Evolutionary conservation across 2,113 vertebrate species (phyloP).

Genomic region (Glaucidium brasilianum): DNA sequence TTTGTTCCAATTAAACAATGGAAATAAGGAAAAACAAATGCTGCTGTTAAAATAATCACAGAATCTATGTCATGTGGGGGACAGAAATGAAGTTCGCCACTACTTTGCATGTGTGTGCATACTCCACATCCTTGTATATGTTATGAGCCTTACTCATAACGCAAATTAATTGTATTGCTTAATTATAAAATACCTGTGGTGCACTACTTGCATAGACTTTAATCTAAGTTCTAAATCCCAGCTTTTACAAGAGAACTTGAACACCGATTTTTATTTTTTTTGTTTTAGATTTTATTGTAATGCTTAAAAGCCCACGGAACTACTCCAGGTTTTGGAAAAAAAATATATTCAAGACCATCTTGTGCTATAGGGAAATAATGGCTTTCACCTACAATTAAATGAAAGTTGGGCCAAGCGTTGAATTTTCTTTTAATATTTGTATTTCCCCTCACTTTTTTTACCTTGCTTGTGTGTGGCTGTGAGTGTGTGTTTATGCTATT

Average conservation of each 20-base stretch:
- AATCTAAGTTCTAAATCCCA: background rate
- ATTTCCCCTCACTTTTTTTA: background rate
- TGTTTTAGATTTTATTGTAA: background rate
- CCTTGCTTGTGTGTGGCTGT: background rate
- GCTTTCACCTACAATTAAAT: background rate
- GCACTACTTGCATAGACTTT: background rate
- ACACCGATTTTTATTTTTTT: background rate
- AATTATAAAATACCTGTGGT: background rate
- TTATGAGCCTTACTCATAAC: background rate
- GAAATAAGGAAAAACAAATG: slow-evolving; percentile 40
- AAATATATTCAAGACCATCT: background rate
- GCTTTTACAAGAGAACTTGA: background rate
- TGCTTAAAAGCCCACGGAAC: background rate
- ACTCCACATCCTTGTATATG: background rate
- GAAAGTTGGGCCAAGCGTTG: background rate
- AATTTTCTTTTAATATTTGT: background rate
- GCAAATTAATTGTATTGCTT: background rate
- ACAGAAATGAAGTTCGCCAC: background rate
- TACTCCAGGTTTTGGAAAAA: background rate
- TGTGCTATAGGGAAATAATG: background rate
- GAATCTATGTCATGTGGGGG: background rate
- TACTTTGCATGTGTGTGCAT: background rate
- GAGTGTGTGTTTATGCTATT: background rate
- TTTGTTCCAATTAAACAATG: slow-evolving; percentile 60
- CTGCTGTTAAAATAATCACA: slow-evolving; percentile 16